phyloP scores from a whole-genome alignment of 2,888 invertebrate species.

The Holacanthella duospinosa region DNA sequence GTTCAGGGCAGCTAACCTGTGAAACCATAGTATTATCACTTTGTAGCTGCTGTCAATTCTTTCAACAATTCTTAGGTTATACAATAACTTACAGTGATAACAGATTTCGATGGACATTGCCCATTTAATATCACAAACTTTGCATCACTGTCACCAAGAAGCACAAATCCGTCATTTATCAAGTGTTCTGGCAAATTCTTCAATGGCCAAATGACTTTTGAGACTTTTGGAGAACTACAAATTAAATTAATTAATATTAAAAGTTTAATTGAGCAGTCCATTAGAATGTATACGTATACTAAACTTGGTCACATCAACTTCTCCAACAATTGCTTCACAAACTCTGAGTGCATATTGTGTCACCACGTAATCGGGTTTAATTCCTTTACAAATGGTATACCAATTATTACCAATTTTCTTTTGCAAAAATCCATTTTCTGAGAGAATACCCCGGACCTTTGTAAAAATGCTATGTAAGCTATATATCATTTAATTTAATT shows the following conservation, averaged over 20 bases:
- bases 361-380: slow-evolving; percentile 12
- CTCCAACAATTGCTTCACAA: slow-evolving; percentile 23
- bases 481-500: background rate
- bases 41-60: background rate
- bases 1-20: slow-evolving; percentile 21
- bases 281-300: background rate
- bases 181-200: slow-evolving; percentile 2
- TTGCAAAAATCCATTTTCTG: slow-evolving; percentile 23
- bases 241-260: background rate
- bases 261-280: background rate
- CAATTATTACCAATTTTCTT: slow-evolving; percentile 24
- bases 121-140: background rate
- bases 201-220: background rate
- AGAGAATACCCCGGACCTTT: slow-evolving; percentile 22
- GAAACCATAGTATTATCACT: background rate
- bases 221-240: background rate
- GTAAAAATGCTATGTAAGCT: background rate
- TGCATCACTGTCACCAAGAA: slow-evolving; percentile 10
- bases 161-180: slow-evolving; percentile 6
- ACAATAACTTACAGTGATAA: slow-evolving; percentile 4
- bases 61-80: background rate
- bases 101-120: slow-evolving; percentile 11
- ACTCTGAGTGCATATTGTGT: slow-evolving; percentile 17
- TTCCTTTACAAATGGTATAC: slow-evolving; percentile 26
- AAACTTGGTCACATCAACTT: slow-evolving; percentile 10